These are phyloP conservation scores for Leptosomus discolor DNA, from an alignment of 2,113 vertebrate species.

Conservation along the genomic window DNA sequence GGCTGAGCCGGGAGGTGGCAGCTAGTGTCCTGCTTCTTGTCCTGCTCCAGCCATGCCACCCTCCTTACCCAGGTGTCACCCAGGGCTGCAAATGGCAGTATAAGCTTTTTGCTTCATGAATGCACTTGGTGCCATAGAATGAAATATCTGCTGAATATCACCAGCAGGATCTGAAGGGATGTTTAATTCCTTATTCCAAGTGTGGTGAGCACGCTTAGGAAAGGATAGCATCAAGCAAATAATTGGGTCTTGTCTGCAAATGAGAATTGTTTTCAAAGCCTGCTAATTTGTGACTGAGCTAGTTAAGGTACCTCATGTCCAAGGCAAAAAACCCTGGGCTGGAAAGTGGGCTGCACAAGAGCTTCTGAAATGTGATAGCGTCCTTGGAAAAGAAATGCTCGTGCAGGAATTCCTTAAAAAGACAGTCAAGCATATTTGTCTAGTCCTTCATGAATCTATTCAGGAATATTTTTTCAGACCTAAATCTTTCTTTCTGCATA, in stretches of 20 bases:
- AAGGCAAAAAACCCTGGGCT: neutral
- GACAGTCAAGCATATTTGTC: neutral
- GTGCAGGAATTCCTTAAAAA: neutral
- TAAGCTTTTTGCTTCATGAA: neutral
- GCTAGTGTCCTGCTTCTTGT: neutral
- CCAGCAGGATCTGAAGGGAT: neutral
- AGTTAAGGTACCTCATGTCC: neutral
- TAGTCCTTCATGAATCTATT: neutral
- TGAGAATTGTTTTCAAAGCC: neutral
- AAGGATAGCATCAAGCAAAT: neutral
- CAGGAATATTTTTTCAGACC: neutral
- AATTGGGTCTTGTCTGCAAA: neutral
- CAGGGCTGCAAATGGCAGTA: rapidly evolving
- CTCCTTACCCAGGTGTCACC: neutral
- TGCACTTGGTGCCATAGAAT: neutral
- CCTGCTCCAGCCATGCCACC: neutral
- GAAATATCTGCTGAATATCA: neutral
- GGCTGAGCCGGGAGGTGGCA: neutral
- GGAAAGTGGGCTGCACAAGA: neutral
- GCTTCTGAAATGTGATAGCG: neutral
- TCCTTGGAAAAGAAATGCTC: neutral
- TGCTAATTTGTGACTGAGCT: neutral
- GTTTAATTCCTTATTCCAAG: neutral
- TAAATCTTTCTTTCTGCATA: neutral
- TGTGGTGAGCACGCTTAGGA: rapidly evolving